Conservation (phyloP, 1,140 invertebrate species). For the Drosophila malerkotliana region DNA sequence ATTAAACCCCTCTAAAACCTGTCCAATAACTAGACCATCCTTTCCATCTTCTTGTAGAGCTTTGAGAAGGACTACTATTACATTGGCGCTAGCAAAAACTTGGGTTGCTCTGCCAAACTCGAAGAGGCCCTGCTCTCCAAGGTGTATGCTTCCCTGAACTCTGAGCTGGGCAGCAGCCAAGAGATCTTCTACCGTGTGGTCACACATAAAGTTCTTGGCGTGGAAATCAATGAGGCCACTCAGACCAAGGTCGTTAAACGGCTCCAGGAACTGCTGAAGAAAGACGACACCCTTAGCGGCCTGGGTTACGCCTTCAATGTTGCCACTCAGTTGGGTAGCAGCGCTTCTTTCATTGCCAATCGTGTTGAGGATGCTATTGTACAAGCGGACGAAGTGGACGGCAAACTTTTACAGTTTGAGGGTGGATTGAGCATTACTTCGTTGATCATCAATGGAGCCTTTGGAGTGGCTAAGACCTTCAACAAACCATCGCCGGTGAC, state of each 20-base stretch:
- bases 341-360: conserved; percentile 90
- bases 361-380: conserved; percentile 95
- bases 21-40: neutral
- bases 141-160: conserved; percentile 60
- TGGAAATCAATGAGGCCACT: conserved; percentile 80
- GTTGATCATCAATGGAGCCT: conserved; percentile 85
- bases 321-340: conserved; percentile 87
- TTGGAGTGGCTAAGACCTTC: conserved; percentile 88
- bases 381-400: conserved; percentile 97
- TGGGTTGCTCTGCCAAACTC: conserved; percentile 66
- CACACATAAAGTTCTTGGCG: conserved; percentile 64
- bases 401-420: conserved; percentile 95
- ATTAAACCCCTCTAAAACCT: too few relatives aligned
- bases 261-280: conserved; percentile 89
- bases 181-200: conserved; percentile 77
- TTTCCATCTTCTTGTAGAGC: conserved; percentile 47
- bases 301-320: conserved; percentile 94
- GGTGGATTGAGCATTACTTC: conserved; percentile 90
- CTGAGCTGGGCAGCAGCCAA: conserved; percentile 59
- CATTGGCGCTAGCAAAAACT: conserved; percentile 73
- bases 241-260: conserved; percentile 87
- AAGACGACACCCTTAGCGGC: conserved; percentile 90
- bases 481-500: conserved; percentile 90
- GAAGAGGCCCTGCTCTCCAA: conserved; percentile 59
- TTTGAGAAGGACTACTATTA: conserved; percentile 83